These are phyloP conservation scores for Eueremaeus valkanovi DNA, from an alignment of 2,888 invertebrate species.

Conservation along the genomic window DNA sequence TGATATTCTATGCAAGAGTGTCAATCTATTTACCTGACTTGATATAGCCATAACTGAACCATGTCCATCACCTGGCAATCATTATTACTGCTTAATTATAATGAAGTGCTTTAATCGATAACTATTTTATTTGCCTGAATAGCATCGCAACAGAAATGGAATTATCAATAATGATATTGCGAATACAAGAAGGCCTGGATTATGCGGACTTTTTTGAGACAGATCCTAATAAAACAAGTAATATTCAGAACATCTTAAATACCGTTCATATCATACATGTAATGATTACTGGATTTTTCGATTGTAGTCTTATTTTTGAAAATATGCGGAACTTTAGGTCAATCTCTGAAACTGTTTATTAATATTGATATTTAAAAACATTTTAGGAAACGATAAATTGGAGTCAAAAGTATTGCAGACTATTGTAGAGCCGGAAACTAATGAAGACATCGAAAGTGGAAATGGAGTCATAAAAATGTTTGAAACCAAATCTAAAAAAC, in stretches of 20 bases:
- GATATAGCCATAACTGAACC: neutral
- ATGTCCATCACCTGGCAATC: too few species aligned
- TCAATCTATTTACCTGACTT: neutral
- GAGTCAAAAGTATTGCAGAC: constrained; percentile 29
- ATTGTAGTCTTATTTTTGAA: too few species aligned
- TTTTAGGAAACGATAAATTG: neutral
- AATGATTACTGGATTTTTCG: too few species aligned
- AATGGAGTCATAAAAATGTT: neutral
- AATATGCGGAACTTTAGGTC: too few species aligned
- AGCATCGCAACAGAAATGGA: constrained; percentile 36
- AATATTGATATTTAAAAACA: neutral
- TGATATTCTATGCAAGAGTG: neutral
- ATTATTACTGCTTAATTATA: too few species aligned
- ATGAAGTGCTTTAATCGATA: too few species aligned
- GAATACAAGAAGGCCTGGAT: constrained; percentile 80
- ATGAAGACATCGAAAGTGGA: neutral
- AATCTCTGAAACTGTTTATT: too few species aligned
- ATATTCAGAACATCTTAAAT: too few species aligned
- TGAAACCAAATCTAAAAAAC: neutral
- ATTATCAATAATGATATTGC: constrained; percentile 59
- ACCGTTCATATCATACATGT: too few species aligned
- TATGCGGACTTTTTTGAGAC: constrained; percentile 49
- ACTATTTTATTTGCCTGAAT: constrained; percentile 2
- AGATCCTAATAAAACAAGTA: too few species aligned
- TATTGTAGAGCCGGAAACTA: neutral